Evolutionary conservation across 2,888 invertebrate genomes (phyloP).

Genomic region (Leptopilina myrica): DNA sequence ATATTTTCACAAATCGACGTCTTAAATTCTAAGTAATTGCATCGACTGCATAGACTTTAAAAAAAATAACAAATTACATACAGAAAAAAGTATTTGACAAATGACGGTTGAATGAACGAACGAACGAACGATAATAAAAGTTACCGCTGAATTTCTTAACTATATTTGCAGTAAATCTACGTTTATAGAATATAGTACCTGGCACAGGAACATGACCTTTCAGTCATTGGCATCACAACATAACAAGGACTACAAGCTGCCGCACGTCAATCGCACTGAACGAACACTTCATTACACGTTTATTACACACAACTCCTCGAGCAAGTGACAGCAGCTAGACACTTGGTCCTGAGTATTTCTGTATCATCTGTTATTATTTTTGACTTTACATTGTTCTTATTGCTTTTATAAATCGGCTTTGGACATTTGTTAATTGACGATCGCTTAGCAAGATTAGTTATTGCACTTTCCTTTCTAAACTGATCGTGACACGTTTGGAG

Average conservation of each 20-base stretch:
- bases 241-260: slow-evolving; percentile 75
- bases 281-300: slow-evolving; percentile 43
- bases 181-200: slow-evolving; percentile 73
- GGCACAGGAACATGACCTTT: slow-evolving; percentile 77
- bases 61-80: slow-evolving; percentile 77
- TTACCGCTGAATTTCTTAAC: slow-evolving; percentile 63
- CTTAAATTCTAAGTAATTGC: slow-evolving; percentile 72
- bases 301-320: slow-evolving; percentile 58
- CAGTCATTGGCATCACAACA: slow-evolving; percentile 77
- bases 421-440: slow-evolving; percentile 54
- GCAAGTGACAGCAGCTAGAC: slow-evolving; percentile 74
- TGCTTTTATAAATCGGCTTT: slow-evolving; percentile 52
- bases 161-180: slow-evolving; percentile 68
- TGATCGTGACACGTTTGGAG: slow-evolving; percentile 34
- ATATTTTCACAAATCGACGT: slow-evolving; percentile 7
- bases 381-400: slow-evolving; percentile 55
- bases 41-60: slow-evolving; percentile 75
- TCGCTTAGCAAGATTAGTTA: slow-evolving; percentile 37
- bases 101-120: slow-evolving; percentile 65
- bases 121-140: slow-evolving; percentile 61
- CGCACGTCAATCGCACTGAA: slow-evolving; percentile 65
- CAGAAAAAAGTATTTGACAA: slow-evolving; percentile 70
- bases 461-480: slow-evolving; percentile 39
- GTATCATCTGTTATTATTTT: slow-evolving; percentile 62
- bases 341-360: slow-evolving; percentile 77